Base-by-base conservation (phyloP, 64 coral and sea anemone genomes). In the Montipora sp. region DNA sequence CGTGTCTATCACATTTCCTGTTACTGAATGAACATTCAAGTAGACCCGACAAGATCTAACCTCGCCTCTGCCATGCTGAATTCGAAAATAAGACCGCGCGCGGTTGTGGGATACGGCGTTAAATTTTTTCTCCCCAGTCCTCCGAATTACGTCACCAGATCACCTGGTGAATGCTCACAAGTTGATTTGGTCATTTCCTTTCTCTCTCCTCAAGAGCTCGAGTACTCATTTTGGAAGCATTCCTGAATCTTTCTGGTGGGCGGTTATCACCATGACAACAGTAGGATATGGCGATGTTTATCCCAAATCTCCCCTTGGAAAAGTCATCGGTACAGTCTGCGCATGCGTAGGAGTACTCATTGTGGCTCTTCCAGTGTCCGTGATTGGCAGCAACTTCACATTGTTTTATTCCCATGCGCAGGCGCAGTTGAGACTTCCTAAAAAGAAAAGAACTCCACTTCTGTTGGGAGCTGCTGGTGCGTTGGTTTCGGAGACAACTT, bases 231-330 rank as follows among this genome's bases (percentile, higher is more conserved):
- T 99, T 73, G 4, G 18, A 10, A 99, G 90, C 73, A 99, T 99
- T 44, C 98, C 98, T 58, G 89, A 94, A 47, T 78, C 94, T 21
- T 99, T 99, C 78, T 99, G 98, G 98, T 99, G 98, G 98, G 98
- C 98, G 46, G 95, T 99, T 3, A 99, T 99, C 72, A 99, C 98
- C 80, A 99, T 99, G 98, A 99, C 98, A 86, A 99, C 98, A 53
- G 98, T 99, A 18, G 98, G 98, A 4, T 99, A 99, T 44, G 98
- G 98, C 13, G 98, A 99, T 68, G 92, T 96, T 8, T 81, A 89
- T 87, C 98, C 98, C n/a, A 75, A 89, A 58, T 87, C 98, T 71
- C 36, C 85, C 18, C 61, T 92, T 19, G 98, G 98, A 8, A 90
- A 68, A 79, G 12, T 94, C 51, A 96, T 99, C 65, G 98, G 98